Base-by-base conservation (phyloP, 2,888 invertebrate species). In the Thysanoteuthis rhombus region DNA sequence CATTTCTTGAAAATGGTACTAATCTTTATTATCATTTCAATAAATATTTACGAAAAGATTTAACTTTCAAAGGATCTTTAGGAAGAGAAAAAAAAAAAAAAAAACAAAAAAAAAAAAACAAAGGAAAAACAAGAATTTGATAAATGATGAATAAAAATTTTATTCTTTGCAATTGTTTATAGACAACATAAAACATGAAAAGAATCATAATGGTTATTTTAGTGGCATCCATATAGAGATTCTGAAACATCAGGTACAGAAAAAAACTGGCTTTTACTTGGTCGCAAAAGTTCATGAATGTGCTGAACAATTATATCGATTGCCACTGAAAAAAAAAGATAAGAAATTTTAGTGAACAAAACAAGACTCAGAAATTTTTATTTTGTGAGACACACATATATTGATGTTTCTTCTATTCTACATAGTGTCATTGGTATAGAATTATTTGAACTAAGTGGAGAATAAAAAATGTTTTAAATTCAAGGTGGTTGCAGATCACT, bases 301-400 rank as follows among this genome's bases (percentile, higher is more conserved):
- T 99, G 99, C 97, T 99, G 99, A 93, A 99, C 99, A 96, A 99
- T 99, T 97, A 99, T 97, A 97, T 99, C 99, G 97, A 99, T 99
- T 95, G 99, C 99, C 97, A 99, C 99, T 99, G 98, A 94, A 98
- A 98, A 98, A 98, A 96, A 97, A 97, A 97, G 93, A 94, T 38
- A 38, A 89, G 22, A 92, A n/a, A 32, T 10, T 75, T 75, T 75
- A 75, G n/a, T 75, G 36, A 75, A 75, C 0, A 75, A n/a, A 75
- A n/a, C 4, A 52, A 52, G 25, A 52, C 22, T 45, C 45, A 45
- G 45, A 45, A 45, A 45, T 45, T 45, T 45, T 52, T 52, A 5
- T 52, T 52, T 6, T 22, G 0, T 25, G 2, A 52, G 1, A 47
- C 47, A 22, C 22, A 52, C 22, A 4, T 22, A 1, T 6, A 52